phyloP scores from a whole-genome alignment of 2,888 invertebrate genomes.

The Stenotaenia linearis region DNA sequence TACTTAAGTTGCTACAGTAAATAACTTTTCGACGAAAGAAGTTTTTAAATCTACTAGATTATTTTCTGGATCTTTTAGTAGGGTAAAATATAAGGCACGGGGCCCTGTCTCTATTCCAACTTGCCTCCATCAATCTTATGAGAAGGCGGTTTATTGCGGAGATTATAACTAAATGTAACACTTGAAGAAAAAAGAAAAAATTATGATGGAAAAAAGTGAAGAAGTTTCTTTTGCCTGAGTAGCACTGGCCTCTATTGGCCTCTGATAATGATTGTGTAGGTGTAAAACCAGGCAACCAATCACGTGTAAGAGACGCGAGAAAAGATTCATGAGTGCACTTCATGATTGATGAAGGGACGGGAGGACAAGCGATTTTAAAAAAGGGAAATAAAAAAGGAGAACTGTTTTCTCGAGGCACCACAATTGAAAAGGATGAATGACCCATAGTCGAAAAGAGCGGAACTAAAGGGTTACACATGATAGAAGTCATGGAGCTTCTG shows the following conservation, averaged over 20 bases:
- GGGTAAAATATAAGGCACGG: not conserved
- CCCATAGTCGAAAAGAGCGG: not conserved
- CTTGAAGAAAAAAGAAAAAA: not conserved
- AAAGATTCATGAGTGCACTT: not conserved
- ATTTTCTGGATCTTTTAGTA: too few species aligned
- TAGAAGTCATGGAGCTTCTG: not conserved
- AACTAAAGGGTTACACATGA: not conserved
- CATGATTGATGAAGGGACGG: not conserved
- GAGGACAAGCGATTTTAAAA: not conserved
- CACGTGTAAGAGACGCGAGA: not conserved
- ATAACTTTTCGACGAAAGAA: too few species aligned
- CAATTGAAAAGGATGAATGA: not conserved
- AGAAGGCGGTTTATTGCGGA: not conserved
- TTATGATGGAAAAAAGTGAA: not conserved
- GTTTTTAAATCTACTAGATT: too few species aligned
- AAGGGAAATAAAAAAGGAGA: not conserved
- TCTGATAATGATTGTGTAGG: not conserved
- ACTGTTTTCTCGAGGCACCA: not conserved
- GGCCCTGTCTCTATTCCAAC: not conserved
- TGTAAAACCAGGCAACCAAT: not conserved
- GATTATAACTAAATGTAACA: not conserved
- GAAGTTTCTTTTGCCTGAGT: not conserved
- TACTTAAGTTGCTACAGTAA: too few species aligned
- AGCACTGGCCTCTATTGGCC: not conserved
- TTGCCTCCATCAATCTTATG: not conserved